Evolutionary conservation across 2,888 invertebrate species (phyloP).

Genomic region (Cataglyphis livida): DNA sequence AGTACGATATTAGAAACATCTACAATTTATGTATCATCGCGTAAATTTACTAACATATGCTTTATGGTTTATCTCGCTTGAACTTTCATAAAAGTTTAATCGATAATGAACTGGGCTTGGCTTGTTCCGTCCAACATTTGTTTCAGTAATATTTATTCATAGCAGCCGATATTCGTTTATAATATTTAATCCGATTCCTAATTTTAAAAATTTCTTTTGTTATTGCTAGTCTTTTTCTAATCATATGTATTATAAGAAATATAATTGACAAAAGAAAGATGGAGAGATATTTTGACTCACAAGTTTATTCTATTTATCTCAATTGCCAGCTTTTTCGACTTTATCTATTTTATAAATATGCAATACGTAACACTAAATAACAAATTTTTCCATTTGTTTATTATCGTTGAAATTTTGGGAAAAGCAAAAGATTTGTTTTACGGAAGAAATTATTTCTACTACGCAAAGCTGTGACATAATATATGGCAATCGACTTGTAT

Average conservation of each 20-base stretch:
- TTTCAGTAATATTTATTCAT: slow-evolving; percentile 43
- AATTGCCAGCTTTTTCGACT: neutral
- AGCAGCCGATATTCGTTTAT: slow-evolving; percentile 1
- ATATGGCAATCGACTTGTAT: neutral
- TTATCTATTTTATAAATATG: neutral
- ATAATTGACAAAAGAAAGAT: neutral
- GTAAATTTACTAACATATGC: slow-evolving; percentile 46
- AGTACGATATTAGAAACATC: slow-evolving; percentile 13
- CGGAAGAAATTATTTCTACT: neutral
- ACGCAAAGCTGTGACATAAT: slow-evolving; percentile 11
- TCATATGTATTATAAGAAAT: slow-evolving; percentile 11
- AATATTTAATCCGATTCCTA: neutral
- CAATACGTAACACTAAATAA: neutral
- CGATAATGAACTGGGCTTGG: slow-evolving; percentile 40
- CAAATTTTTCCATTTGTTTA: neutral
- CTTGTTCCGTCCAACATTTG: slow-evolving; percentile 14
- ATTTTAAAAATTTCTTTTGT: neutral
- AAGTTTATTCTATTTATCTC: neutral
- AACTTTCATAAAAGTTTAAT: slow-evolving; percentile 37
- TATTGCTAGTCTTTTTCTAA: neutral
- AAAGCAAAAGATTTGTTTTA: neutral
- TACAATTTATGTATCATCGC: neutral
- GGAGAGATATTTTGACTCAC: neutral
- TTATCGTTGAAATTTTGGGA: neutral
- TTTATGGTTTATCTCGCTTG: slow-evolving; percentile 31